Evolutionary conservation across 2,888 invertebrate species (phyloP), one percentile per base, ranked within the genome.

Genomic region (Agrotis segetum): DNA sequence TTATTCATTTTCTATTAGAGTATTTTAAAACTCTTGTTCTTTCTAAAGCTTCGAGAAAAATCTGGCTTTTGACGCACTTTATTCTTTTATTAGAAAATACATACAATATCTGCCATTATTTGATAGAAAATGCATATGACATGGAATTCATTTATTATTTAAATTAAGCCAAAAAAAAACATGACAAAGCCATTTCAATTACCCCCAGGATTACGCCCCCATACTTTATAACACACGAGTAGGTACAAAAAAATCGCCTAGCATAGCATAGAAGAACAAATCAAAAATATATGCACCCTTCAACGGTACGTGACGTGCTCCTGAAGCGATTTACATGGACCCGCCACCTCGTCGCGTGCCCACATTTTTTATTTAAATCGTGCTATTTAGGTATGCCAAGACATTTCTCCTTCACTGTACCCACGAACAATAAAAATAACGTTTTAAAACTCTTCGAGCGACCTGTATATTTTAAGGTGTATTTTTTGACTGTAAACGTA

Each of bases 261-360:
- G 90, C 90, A 91, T 92, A 94, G 93, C 90, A 91, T 92, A 93
- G 93, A 93, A 95, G 93, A 93, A 95, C 94, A 95, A 96, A 95
- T 95, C 95, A 96, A 95, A 96, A 96, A 96, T 95, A 95, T 96
- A 96, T 96, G 95, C 96, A 96, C 96, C 96, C 96, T 95, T 93
- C 92, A 89, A 82, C 77, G 85, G 88, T 92, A 96, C 96, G 96
- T 96, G 96, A 93, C 91, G 90, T 87, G 95, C 88, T 92, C 94
- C 84, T 89, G 89, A 92, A 92, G 87, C 91, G 88, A 95, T 95
- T 95, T 95, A 93, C 94, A 93, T 94, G 92, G 91, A 88, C 88
- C 88, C 90, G 89, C 88, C 92, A 92, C 92, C 91, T 91, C 86
- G 92, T 95, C 95, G 94, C 94, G 94, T 95, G 95, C 93, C 89